Conservation (phyloP, 2,797 vertebrate species). For the Sebastes matsubarae region DNA sequence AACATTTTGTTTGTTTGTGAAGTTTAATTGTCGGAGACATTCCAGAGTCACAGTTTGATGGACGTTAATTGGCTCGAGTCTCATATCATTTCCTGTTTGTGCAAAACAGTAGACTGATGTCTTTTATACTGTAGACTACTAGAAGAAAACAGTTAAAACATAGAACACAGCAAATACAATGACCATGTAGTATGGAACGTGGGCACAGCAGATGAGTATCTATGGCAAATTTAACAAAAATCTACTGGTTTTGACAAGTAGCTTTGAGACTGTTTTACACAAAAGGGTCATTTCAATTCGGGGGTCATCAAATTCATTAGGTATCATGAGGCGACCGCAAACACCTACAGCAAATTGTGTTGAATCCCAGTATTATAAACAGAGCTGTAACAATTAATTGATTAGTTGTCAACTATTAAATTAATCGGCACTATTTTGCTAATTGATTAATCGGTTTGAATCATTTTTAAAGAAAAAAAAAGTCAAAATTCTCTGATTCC, state of each 20-base stretch:
- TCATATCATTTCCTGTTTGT: constrained; percentile 8
- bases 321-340: too few relatives aligned
- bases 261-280: background rate
- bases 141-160: background rate
- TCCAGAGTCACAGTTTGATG: background rate
- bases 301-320: too few relatives aligned
- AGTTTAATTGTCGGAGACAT: background rate
- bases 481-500: too few relatives aligned
- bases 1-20: background rate
- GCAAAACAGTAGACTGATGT: background rate
- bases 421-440: too few relatives aligned
- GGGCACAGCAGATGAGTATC: background rate
- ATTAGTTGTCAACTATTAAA: too few relatives aligned
- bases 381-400: too few relatives aligned
- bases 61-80: background rate
- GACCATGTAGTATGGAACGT: background rate
- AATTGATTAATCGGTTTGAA: too few relatives aligned
- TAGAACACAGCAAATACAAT: background rate
- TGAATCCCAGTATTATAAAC: too few relatives aligned
- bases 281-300: too few relatives aligned
- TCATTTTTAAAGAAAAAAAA: too few relatives aligned
- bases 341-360: too few relatives aligned
- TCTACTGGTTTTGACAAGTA: background rate
- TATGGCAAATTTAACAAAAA: too few relatives aligned
- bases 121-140: background rate